Base-by-base conservation (phyloP, 2,797 vertebrate species). In the Moxostoma hubbsi region DNA sequence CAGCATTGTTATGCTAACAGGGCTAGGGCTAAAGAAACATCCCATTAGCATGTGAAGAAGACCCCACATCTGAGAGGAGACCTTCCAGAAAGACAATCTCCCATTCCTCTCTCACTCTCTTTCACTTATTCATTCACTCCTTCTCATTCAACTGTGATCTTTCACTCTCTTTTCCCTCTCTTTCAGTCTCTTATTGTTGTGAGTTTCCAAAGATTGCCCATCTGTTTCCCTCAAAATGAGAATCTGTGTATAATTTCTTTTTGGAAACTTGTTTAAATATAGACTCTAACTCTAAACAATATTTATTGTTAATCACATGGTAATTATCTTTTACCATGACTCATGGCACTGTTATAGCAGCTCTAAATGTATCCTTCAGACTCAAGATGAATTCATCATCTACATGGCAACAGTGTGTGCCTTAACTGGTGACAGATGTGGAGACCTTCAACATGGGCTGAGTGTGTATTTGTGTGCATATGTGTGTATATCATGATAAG, bases 11-110 rank as follows among this genome's bases (percentile, higher is more conserved):
- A 94, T 94, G 93, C 92, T 93, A 94, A 94, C 86, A 89, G 87
- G 5, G 85, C 90, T 88, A 89, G 89, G 89, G 91, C 91, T 92
- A 93, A 93, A 92, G 92, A 90, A 91, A 90, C 87, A 86, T 88
- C 85, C 90, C 88, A 94, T 94, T 94, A 94, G 93, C 93, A 94
- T 94, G 88, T 94, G 93, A 94, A 94, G 93, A 94, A 94, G 93
- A 92, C 88, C 92, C 93, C 91, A 93, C 92, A 93, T 94, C 93
- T 93, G 93, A 94, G 92, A 90, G 89, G 92, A 93, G 89, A 88
- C 91, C 88, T 86, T 86, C 89, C 90, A 93, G 93, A 94, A 94
- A 93, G 81, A 86, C 91, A 90, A 90, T 92, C 90, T 91, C 91
- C 90, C 91, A 89, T 92, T 90, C 88, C 90, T 90, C 92, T 93